A percentile compares a stretch with the other conserved stretches of the same genome.
Conservation (phyloP, 1,140 invertebrate genomes). For the Leptinotarsa lineolata region DNA sequence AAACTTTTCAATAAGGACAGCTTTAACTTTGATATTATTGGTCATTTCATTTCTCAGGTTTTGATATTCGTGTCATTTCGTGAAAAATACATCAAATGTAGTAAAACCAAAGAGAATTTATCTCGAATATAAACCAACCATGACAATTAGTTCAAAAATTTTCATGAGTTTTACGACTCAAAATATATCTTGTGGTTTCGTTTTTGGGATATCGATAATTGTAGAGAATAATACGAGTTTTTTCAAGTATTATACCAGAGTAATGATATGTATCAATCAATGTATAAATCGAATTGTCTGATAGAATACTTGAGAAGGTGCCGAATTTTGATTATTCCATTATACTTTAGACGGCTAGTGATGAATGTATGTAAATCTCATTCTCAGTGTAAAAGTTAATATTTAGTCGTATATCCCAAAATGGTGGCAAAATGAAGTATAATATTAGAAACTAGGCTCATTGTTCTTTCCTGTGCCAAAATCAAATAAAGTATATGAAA, state of each 20-base stretch:
- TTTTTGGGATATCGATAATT: constrained; percentile 3
- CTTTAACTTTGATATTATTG: too few relatives aligned
- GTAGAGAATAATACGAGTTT: background rate
- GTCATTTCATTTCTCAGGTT: too few relatives aligned
- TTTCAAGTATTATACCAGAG: background rate
- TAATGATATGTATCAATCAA: background rate
- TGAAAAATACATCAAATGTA: too few relatives aligned
- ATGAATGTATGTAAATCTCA: constrained; percentile 32
- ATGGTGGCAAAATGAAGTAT: constrained; percentile 44
- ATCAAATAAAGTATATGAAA: constrained; percentile 51
- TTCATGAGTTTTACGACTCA: background rate
- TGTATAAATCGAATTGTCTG: background rate
- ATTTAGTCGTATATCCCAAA: constrained; percentile 45
- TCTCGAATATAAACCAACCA: background rate
- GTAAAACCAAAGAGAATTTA: too few relatives aligned
- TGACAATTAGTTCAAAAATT: background rate
- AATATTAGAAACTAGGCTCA: constrained; percentile 51
- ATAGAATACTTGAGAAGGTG: background rate
- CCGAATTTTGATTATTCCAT: constrained; percentile 48
- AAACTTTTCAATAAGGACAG: too few relatives aligned
- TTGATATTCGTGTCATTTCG: too few relatives aligned
- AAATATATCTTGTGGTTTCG: background rate
- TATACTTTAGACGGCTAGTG: constrained; percentile 41
- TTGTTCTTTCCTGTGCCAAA: constrained; percentile 56
- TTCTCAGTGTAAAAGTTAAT: constrained; percentile 44